These are phyloP conservation scores for Actinostola sp. DNA, from an alignment of 92 coral and sea anemone species.

Conservation along the genomic window DNA sequence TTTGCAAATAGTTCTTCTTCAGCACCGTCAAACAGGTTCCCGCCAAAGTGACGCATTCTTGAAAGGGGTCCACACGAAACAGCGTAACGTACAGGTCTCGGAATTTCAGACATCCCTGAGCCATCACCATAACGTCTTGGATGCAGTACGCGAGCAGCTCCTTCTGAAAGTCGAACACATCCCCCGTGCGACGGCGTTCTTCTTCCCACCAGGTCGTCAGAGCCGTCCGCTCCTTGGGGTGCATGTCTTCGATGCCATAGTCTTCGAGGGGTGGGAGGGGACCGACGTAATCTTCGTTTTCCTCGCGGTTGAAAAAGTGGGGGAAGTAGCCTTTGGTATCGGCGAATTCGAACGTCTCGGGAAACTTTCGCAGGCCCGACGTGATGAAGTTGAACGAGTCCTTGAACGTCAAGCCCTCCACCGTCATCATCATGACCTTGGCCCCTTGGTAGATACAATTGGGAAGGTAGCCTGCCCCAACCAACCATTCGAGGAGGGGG, in stretches of 20 bases:
- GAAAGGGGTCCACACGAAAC: slow-evolving; percentile 9
- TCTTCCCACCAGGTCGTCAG: too few relatives aligned
- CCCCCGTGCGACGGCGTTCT: too few relatives aligned
- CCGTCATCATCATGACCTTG: too few relatives aligned
- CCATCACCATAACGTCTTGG: slow-evolving; percentile 2
- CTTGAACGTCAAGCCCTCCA: not conserved
- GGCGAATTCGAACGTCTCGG: slow-evolving; percentile 22
- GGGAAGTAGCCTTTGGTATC: slow-evolving; percentile 4
- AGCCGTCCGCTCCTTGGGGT: too few relatives aligned
- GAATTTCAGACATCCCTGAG: slow-evolving; percentile 4
- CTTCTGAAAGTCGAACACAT: slow-evolving; percentile 1
- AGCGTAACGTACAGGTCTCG: not conserved
- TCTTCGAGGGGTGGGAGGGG: too few relatives aligned
- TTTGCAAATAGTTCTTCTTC: not conserved
- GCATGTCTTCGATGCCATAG: too few relatives aligned
- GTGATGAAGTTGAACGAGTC: slow-evolving; percentile 19
- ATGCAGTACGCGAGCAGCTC: slow-evolving; percentile 3
- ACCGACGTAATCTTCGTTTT: too few relatives aligned
- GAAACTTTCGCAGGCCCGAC: slow-evolving; percentile 4
- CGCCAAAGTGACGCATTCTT: slow-evolving; percentile 24
- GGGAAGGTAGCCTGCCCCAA: not conserved
- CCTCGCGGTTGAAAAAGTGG: too few relatives aligned
- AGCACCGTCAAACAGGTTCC: slow-evolving; percentile 12
- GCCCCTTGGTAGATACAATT: slow-evolving; percentile 9
- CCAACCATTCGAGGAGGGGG: slow-evolving; percentile 20